Base-by-base conservation (phyloP, 2,797 vertebrate genomes). In the Channa striata region DNA sequence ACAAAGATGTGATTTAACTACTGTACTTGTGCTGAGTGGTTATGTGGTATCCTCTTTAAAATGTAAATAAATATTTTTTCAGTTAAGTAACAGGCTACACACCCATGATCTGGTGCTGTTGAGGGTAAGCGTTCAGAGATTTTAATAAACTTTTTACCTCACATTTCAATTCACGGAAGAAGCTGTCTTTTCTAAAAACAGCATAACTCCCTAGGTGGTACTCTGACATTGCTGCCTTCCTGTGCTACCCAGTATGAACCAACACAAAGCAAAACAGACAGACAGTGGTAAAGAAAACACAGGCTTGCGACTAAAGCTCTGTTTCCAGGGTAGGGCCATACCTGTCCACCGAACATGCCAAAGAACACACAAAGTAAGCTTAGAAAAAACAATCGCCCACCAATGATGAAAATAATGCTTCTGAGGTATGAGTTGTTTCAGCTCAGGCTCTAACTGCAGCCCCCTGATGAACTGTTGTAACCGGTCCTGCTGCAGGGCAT, bases 311-410 rank as follows among this genome's bases (percentile, higher is more conserved):
- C 56, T 82, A 57, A 66, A 67, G 46, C 21, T 51, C 8, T 68
- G 76, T 90, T 91, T 90, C 84, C 87, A 87, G 87, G 86, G 90
- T 61, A 67, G 86, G 82, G 74, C 74, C 30, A 39, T 87, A 87
- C 82, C 84, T 89, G 75, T 69, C 56, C 63, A 73, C 34, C 47
- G 20, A 83, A 78, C 16, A 13, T 84, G 89, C 83, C 89, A 90
- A 90, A 87, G 68, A 82, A 85, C 56, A 90, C 83, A 86, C n/a
- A 19, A 9, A 12, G 75, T 72, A 68, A 53, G 58, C 61, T 71
- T 78, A 72, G 33, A 86, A 77, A n/a, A 81, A 59, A 67, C 69
- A 73, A 82, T 80, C 74, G 71, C 76, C 85, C 86, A 82, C 59
- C 74, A 79, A 43, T 73, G 49, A 74, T 70, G 72, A 80, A 2